Conservation (phyloP, 1,140 invertebrate genomes). For the Pachyrhynchus sulphureomaculatus region DNA sequence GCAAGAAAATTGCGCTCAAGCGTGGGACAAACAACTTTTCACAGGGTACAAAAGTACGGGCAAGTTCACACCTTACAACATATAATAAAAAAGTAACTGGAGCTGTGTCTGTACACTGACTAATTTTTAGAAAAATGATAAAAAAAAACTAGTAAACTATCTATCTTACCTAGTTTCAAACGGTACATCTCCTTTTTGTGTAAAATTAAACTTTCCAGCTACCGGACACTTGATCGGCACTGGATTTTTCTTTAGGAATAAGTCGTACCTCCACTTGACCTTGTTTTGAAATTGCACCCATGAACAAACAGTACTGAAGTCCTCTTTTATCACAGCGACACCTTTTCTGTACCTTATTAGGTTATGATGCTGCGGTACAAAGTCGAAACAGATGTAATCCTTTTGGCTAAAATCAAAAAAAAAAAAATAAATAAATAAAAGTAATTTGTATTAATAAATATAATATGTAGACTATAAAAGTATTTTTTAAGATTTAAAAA, state of each 20-base stretch:
- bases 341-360: conserved; percentile 90
- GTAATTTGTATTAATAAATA: background rate
- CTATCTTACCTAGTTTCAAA: conserved; percentile 72
- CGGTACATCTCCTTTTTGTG: conserved; percentile 81
- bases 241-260: conserved; percentile 87
- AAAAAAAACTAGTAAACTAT: no score
- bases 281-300: conserved; percentile 89
- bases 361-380: conserved; percentile 93
- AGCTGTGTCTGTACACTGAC: no score
- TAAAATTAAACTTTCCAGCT: conserved; percentile 93
- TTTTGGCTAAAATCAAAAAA: conserved; percentile 75
- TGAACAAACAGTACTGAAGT: conserved; percentile 90
- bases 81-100: no score
- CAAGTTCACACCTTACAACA: no score
- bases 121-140: no score
- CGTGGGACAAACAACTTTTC: no score
- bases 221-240: conserved; percentile 92
- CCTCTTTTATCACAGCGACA: conserved; percentile 83
- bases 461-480: no score
- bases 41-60: no score
- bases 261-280: conserved; percentile 84
- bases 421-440: conserved; percentile 3
- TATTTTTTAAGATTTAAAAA: no score
- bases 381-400: conserved; percentile 96
- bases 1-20: no score